Evolutionary conservation across 2,797 vertebrate species (phyloP).

Genomic region (Staurois parvus): DNA sequence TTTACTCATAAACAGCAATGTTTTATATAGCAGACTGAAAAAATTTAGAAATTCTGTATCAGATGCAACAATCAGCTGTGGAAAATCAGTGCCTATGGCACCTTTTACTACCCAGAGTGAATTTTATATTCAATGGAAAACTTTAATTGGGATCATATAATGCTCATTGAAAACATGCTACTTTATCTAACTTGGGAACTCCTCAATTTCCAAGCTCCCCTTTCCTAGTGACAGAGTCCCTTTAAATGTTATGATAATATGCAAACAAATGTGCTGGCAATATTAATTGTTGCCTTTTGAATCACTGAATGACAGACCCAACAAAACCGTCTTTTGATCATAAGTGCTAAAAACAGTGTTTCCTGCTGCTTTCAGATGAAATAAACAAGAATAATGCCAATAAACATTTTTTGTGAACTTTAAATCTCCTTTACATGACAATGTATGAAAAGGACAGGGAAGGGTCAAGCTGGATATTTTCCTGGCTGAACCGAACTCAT

Average conservation of each 20-base stretch:
- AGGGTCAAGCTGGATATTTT: constrained; percentile 60
- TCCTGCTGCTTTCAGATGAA: constrained; percentile 1
- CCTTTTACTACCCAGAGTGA: background rate
- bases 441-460: constrained; percentile 16
- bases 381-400: background rate
- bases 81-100: background rate
- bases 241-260: no score
- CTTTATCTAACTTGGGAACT: background rate
- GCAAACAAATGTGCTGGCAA: background rate
- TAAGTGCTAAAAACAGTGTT: background rate
- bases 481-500: constrained; percentile 63
- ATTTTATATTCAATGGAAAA: background rate
- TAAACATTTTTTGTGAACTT: constrained; percentile 26
- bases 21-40: no score
- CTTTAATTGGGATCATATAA: background rate
- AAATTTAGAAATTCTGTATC: no score
- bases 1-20: no score
- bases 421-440: constrained; percentile 13
- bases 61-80: background rate
- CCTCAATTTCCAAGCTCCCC: background rate
- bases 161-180: background rate
- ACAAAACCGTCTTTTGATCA: background rate
- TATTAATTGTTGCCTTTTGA: background rate
- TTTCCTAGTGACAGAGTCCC: no score
- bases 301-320: background rate